phyloP scores from a whole-genome alignment of 35 echinoderm and acorn worm species.

The Heliocidaris erythrogramma region DNA sequence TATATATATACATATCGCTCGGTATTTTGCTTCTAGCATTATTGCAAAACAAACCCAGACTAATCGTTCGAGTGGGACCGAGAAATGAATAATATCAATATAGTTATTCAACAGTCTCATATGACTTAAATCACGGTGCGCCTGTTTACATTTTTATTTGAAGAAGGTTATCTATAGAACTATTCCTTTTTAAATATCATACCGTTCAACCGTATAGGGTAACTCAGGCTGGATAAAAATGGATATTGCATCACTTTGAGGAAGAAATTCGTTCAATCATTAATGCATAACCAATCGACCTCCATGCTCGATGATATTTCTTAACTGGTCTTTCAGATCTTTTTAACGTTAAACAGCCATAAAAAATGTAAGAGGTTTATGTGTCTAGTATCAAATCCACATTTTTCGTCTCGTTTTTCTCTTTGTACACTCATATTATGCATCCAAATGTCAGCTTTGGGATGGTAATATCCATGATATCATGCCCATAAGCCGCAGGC shows the following conservation, averaged over 20 bases:
- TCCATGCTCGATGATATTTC: neutral
- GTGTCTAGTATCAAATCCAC: constrained; percentile 1
- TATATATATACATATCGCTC: too few relatives aligned
- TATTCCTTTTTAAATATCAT: too few relatives aligned
- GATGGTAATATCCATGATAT: neutral
- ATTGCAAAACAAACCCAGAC: too few relatives aligned
- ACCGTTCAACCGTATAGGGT: too few relatives aligned
- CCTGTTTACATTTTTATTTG: neutral
- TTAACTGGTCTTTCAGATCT: neutral
- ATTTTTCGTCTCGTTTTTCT: neutral
- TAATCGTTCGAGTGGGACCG: too few relatives aligned
- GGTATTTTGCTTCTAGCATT: too few relatives aligned
- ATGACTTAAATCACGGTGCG: too few relatives aligned
- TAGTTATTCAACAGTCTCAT: too few relatives aligned
- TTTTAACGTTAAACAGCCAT: neutral
- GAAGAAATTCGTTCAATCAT: neutral
- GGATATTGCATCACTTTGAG: neutral
- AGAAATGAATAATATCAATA: too few relatives aligned
- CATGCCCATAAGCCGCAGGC: neutral
- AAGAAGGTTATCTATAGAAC: neutral
- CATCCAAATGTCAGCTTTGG: constrained; percentile 15
- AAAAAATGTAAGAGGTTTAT: neutral
- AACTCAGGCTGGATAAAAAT: too few relatives aligned
- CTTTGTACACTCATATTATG: neutral
- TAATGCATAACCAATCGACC: neutral